Evolutionary conservation across 2,797 vertebrate species (phyloP).

Genomic region (Enteromius anoplus): DNA sequence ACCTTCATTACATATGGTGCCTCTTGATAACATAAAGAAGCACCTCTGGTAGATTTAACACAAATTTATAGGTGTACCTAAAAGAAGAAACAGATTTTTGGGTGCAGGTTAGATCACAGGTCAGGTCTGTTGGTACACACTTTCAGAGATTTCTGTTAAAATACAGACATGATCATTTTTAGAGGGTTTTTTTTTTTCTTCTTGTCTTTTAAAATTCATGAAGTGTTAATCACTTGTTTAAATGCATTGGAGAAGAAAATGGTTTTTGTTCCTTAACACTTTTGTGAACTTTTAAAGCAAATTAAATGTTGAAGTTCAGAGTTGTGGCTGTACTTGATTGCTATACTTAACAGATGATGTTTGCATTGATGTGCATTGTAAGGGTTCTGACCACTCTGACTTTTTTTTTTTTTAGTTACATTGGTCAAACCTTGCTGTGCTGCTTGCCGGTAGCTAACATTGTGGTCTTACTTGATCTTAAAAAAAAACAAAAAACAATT

Average conservation of each 20-base stretch:
- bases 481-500: background rate
- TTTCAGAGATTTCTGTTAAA: conserved; percentile 29
- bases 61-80: conserved; percentile 7
- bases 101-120: conserved; percentile 20
- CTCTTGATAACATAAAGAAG: conserved; percentile 39
- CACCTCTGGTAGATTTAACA: conserved; percentile 29
- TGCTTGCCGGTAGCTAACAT: conserved; percentile 4
- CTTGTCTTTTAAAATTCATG: conserved; percentile 22
- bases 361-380: conserved; percentile 48
- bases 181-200: background rate
- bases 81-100: background rate
- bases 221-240: conserved; percentile 55
- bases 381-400: conserved; percentile 22
- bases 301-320: conserved; percentile 47
- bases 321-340: conserved; percentile 39
- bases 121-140: conserved; percentile 13
- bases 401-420: conserved; percentile 34
- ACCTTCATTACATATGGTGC: conserved; percentile 35
- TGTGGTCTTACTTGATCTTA: background rate
- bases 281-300: conserved; percentile 43
- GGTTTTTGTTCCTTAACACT: conserved; percentile 49
- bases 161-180: conserved; percentile 41
- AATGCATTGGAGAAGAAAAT: conserved; percentile 45
- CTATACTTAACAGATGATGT: conserved; percentile 50
- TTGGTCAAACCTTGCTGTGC: conserved; percentile 20